A percentile compares a stretch with the other conserved stretches of the same genome.
phyloP scores from a whole-genome alignment of 2,888 invertebrate genomes.

The Amblyjoppa proteus region DNA sequence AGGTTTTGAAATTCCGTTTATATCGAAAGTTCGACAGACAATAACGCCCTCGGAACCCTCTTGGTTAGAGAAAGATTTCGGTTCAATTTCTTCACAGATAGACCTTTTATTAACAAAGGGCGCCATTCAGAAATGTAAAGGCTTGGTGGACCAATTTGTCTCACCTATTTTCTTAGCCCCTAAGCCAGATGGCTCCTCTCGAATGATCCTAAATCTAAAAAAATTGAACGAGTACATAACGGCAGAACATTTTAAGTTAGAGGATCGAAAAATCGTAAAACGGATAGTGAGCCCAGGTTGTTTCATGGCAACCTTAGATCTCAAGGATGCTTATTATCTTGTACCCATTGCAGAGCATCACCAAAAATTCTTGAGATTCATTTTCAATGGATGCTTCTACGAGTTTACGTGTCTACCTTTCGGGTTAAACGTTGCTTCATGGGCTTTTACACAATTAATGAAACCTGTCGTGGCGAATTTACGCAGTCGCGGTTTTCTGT shows the following conservation, averaged over 20 bases:
- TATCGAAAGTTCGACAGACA: not conserved
- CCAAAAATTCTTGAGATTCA: not conserved
- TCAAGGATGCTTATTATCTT: no score
- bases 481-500: not conserved
- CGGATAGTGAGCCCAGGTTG: not conserved
- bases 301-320: no score
- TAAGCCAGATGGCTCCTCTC: not conserved
- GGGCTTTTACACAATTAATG: not conserved
- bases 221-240: not conserved
- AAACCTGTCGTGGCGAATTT: not conserved
- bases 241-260: not conserved
- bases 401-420: not conserved
- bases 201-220: not conserved
- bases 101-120: conserved; percentile 15
- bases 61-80: no score
- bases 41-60: no score
- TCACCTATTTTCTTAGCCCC: conserved; percentile 15
- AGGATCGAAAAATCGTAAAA: not conserved
- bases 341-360: not conserved
- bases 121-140: conserved; percentile 15
- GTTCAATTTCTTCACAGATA: not conserved
- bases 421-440: not conserved
- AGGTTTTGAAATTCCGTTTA: conserved; percentile 19
- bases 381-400: not conserved
- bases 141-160: not conserved